Percentiles rank a stretch among this genome's conserved stretches.
Conservation (phyloP, 2,113 vertebrate genomes). For the Terrapene triunguis region DNA sequence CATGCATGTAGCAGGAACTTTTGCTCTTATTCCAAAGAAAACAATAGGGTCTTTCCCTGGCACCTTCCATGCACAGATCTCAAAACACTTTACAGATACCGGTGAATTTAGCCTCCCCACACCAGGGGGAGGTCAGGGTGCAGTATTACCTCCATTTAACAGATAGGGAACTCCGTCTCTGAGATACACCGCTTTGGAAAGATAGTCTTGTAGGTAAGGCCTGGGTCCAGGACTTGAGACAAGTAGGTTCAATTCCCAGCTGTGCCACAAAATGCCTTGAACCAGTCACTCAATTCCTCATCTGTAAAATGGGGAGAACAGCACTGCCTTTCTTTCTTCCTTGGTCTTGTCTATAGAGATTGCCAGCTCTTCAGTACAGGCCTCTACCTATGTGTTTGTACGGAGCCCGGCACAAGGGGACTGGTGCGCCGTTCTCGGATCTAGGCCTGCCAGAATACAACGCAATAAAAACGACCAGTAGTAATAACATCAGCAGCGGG, state of each 20-base stretch:
- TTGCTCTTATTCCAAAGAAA: neutral
- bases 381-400: neutral
- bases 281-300: no score
- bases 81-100: neutral
- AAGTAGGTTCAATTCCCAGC: neutral
- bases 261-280: neutral
- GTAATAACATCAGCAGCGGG: neutral
- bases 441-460: neutral
- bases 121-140: neutral
- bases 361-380: neutral
- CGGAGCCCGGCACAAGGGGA: neutral
- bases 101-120: neutral
- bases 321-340: neutral
- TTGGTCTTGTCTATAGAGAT: rapidly evolving
- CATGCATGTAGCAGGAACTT: neutral
- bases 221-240: neutral
- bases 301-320: neutral
- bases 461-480: neutral
- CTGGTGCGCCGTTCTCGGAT: neutral
- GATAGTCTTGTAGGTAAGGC: neutral
- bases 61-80: rapidly evolving
- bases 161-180: neutral
- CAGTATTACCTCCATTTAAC: neutral
- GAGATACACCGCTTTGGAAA: neutral
- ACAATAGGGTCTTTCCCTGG: neutral